Evolutionary conservation across 2,888 invertebrate genomes (phyloP).

Genomic region (Eristalinus sepulchralis): DNA sequence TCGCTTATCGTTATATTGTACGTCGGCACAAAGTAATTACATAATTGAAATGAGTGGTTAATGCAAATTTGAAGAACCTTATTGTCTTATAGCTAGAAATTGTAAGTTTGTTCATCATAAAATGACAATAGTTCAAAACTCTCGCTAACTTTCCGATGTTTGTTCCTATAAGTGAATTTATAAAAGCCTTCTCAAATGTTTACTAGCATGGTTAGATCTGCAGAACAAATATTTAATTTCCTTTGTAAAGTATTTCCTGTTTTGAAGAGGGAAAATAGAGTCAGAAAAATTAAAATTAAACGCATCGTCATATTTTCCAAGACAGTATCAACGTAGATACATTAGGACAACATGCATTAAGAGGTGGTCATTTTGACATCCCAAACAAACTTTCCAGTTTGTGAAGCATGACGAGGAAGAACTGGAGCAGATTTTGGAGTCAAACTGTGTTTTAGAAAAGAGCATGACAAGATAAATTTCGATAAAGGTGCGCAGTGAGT

Average conservation of each 20-base stretch:
- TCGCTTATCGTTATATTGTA: not conserved
- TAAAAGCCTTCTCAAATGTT: not conserved
- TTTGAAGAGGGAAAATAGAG: too few species aligned
- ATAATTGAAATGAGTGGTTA: not conserved
- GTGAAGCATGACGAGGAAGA: too few species aligned
- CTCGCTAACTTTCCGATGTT: not conserved
- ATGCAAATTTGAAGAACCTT: not conserved
- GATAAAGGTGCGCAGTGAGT: too few species aligned
- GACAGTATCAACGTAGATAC: too few species aligned
- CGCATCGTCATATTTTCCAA: too few species aligned
- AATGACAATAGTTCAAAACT: not conserved
- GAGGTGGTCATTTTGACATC: too few species aligned
- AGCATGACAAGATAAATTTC: too few species aligned
- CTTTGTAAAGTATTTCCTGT: not conserved
- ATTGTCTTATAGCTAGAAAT: not conserved
- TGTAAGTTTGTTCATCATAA: not conserved
- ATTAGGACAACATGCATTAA: too few species aligned
- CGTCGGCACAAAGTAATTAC: not conserved
- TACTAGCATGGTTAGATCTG: not conserved
- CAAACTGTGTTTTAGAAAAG: too few species aligned
- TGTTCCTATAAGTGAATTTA: not conserved
- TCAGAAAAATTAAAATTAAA: too few species aligned
- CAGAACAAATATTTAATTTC: not conserved
- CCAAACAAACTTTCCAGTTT: too few species aligned
- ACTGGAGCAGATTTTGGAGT: too few species aligned